Evolutionary conservation across 2,113 vertebrate genomes (phyloP), one percentile per base, ranked within the genome.

Genomic region (Poecile atricapillus): DNA sequence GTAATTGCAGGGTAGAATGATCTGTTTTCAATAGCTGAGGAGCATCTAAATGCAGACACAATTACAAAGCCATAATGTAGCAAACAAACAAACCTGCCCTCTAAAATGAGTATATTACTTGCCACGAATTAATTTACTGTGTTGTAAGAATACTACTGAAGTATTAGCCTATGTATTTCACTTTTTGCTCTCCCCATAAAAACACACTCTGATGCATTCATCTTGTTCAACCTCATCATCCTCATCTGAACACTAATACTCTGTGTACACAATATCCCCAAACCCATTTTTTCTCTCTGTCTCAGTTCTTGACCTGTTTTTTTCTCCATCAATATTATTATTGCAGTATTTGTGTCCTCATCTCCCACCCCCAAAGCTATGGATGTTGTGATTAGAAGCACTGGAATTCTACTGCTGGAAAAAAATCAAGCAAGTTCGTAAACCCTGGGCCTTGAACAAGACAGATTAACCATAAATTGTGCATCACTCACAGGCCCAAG

Each of bases 1-100:
- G 83, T 89, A 93, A 95, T 96, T 95, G 85, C 90, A 92, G 60
- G 64, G 47, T 64, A 92, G 88, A 96, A 75, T 67, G 50, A 80
- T 92, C 46, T 89, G 33, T 77, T 94, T 86, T 75, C 85, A 90
- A 7, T 87, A 35, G 79, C 33, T 77, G 75, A 91, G 43, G n/a
- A 91, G 49, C 53, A 91, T 47, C 76, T 93, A 63, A 93, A 93
- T 93, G 83, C 55, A 89, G 41, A 41, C 35, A 78, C 16, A 86
- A 77, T 96, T 86, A 75, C 46, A 80, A 95, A 94, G 53, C 68
- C 25, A 44, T 55, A 84, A 71, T 71, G 65, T 6, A 93, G 25
- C 44, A 87, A 83, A 80, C 23, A 90, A 88, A 31, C 4, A 90
- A 87, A 90, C 35, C 20, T 91, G 39, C 41, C 80, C 59, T 82